A percentile compares a stretch with the other conserved stretches of the same genome.
Evolutionary conservation across 2,888 invertebrate genomes (phyloP).

Genomic region (Scaptodrosophila latifasciaeformis): DNA sequence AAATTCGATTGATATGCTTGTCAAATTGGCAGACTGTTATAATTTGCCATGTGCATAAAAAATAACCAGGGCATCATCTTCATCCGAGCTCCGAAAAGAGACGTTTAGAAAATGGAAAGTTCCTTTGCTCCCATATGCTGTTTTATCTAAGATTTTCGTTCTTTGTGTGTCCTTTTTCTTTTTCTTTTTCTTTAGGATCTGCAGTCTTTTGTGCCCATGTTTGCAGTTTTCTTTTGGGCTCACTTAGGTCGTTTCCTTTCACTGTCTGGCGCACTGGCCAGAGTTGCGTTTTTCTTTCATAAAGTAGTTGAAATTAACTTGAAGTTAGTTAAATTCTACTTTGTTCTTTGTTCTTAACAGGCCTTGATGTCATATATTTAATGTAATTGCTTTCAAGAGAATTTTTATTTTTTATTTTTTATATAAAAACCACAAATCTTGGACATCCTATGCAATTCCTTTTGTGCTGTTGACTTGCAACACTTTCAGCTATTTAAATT

Average conservation of each 20-base stretch:
- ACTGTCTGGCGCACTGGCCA: too few relatives aligned
- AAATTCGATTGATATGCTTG: conserved; percentile 51
- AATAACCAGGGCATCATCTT: conserved; percentile 5
- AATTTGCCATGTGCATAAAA: conserved; percentile 42
- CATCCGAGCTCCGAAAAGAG: too few relatives aligned
- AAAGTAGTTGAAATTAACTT: background rate
- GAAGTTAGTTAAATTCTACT: background rate
- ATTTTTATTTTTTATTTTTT: conserved; percentile 6
- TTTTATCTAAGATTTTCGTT: conserved; percentile 35
- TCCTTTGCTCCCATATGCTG: conserved; percentile 22
- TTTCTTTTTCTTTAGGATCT: too few relatives aligned
- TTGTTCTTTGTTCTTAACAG: background rate
- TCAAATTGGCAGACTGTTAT: conserved; percentile 54
- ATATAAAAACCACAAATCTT: too few relatives aligned
- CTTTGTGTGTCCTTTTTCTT: conserved; percentile 17
- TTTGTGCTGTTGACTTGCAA: conserved; percentile 18
- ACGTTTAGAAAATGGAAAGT: too few relatives aligned
- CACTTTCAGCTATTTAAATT: too few relatives aligned
- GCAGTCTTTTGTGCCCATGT: background rate
- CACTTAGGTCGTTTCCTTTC: too few relatives aligned
- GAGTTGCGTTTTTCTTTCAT: too few relatives aligned
- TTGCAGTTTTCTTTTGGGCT: too few relatives aligned
- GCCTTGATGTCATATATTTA: background rate
- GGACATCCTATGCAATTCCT: conserved; percentile 20
- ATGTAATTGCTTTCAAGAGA: conserved; percentile 2